Percentiles rank a stretch among this genome's conserved stretches.
These are phyloP conservation scores for Leptopilina boulardi DNA, from an alignment of 1,140 invertebrate genomes.

Conservation along the genomic window DNA sequence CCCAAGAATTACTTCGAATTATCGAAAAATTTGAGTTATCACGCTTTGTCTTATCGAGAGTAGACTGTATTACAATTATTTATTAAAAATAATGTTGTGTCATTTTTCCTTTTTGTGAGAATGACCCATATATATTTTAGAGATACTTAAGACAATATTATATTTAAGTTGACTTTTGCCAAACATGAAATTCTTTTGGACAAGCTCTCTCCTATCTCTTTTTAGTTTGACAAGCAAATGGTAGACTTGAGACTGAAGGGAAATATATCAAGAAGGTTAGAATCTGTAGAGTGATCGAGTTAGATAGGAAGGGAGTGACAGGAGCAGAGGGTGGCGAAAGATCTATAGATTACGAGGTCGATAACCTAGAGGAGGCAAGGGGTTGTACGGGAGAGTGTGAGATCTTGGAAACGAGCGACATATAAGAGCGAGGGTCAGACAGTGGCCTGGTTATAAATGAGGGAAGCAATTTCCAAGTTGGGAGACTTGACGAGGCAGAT, in stretches of 20 bases:
- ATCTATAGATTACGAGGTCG: constrained; percentile 28
- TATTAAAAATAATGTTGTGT: too few species aligned
- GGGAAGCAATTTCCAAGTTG: constrained; percentile 69
- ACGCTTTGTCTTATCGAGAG: too few species aligned
- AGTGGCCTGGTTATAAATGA: constrained; percentile 65
- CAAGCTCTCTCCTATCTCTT: background rate
- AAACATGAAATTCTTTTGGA: background rate
- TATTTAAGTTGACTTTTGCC: too few species aligned
- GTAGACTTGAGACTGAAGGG: background rate
- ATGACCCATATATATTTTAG: too few species aligned
- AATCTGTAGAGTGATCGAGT: constrained; percentile 12
- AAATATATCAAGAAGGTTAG: background rate
- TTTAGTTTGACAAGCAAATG: background rate
- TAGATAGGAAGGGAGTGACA: background rate
- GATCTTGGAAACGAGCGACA: constrained; percentile 16
- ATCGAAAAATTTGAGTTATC: too few species aligned
- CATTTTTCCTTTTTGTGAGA: too few species aligned
- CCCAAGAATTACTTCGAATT: too few species aligned
- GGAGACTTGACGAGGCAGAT: constrained; percentile 62
- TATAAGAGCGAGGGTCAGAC: constrained; percentile 47
- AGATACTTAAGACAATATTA: too few species aligned
- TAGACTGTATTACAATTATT: too few species aligned
- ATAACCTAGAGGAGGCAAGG: background rate
- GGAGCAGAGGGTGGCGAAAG: background rate
- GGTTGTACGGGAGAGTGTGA: background rate